phyloP scores from a whole-genome alignment of 1,140 invertebrate species.

The Trinorchestia longiramus region DNA sequence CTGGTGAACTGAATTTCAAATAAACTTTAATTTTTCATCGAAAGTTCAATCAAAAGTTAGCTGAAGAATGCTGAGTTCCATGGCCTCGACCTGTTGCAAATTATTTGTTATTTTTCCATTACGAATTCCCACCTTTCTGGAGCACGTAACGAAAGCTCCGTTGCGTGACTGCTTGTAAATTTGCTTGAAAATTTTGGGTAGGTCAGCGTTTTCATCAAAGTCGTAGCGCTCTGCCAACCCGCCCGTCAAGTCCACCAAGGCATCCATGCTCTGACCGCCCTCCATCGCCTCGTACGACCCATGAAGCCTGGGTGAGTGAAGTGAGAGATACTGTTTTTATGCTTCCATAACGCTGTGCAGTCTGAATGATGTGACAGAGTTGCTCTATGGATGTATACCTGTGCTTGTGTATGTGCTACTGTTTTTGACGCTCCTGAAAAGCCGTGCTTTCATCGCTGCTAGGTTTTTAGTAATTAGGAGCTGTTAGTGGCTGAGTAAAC shows the following conservation, averaged over 20 bases:
- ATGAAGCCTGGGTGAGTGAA: conserved; percentile 66
- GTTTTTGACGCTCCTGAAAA: too few species aligned
- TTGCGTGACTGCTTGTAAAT: conserved; percentile 72
- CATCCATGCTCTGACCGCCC: conserved; percentile 74
- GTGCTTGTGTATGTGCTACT: not conserved
- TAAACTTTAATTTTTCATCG: not conserved
- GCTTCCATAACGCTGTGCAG: too few species aligned
- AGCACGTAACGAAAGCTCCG: conserved; percentile 77
- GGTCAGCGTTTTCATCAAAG: conserved; percentile 67
- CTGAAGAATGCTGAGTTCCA: not conserved
- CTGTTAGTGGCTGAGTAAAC: too few species aligned
- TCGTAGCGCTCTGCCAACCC: conserved; percentile 74
- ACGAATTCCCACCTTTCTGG: conserved; percentile 72
- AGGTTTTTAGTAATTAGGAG: too few species aligned
- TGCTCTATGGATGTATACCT: not conserved
- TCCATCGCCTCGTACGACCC: conserved; percentile 69
- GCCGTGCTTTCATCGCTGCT: too few species aligned
- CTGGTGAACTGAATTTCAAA: not conserved
- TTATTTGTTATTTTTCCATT: not conserved
- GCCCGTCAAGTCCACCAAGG: conserved; percentile 76
- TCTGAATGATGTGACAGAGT: too few species aligned
- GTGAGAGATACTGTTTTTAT: not conserved
- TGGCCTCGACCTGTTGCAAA: not conserved
- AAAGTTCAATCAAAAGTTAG: not conserved
- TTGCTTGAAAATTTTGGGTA: conserved; percentile 70